phyloP scores from a whole-genome alignment of 2,113 vertebrate genomes.

The Pandion haliaetus region DNA sequence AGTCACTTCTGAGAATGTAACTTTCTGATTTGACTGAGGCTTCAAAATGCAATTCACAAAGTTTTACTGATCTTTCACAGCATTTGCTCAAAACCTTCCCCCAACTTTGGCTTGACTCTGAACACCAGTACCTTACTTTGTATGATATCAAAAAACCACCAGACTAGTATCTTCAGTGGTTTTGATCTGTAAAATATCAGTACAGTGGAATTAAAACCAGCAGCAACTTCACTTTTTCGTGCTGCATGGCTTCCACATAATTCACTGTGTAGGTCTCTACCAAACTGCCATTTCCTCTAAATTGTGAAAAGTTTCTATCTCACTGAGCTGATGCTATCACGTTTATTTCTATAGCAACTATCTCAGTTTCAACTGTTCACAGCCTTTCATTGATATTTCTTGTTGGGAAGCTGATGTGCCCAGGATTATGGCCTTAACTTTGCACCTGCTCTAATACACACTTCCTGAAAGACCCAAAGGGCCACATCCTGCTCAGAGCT shows the following conservation, averaged over 20 bases:
- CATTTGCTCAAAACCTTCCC: neutral
- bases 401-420: neutral
- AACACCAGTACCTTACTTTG: neutral
- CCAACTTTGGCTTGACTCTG: neutral
- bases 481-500: neutral
- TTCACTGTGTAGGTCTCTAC: neutral
- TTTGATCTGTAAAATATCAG: neutral
- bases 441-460: neutral
- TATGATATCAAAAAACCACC: neutral
- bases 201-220: neutral
- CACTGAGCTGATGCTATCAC: neutral
- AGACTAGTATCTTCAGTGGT: neutral
- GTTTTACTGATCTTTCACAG: neutral
- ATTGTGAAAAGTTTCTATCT: neutral
- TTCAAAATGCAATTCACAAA: neutral
- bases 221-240: neutral
- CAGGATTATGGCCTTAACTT: neutral
- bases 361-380: neutral
- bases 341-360: constrained; percentile 14
- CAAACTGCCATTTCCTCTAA: neutral
- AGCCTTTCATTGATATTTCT: neutral
- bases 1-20: neutral
- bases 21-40: neutral
- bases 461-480: neutral
- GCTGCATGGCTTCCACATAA: neutral